Evolutionary conservation across 2,797 vertebrate genomes (phyloP), one percentile per base, ranked within the genome.

Genomic region (Takifugu rubripes): DNA sequence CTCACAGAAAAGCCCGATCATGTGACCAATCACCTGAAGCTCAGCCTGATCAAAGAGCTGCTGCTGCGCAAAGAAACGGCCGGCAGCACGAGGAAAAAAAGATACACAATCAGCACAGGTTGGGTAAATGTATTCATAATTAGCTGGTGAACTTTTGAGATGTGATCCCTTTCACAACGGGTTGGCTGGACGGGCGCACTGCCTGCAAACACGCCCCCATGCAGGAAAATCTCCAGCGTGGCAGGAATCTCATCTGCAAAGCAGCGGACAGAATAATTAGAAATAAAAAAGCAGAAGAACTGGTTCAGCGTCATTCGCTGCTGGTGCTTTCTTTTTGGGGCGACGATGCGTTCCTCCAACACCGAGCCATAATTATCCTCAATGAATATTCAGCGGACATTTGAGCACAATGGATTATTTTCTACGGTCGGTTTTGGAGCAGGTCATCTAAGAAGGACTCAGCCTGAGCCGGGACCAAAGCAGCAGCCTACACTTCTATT

Each of bases 401-500:
- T 45, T 54, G 60, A 61, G 54, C 52, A 21, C 11, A 25, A 11
- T 12, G 60, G 65, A 78, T 80, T 70, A 72, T 56, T 49, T 49
- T 61, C 42, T 54, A 49, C 70, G 63, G 70, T 54, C 47, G 48
- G 11, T 42, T 50, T 52, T 52, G 42, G 67, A 61, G 66, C 14
- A 65, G 69, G 59, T 68, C 1, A 40, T 75, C 62, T 71, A 58
- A 58, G 61, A 54, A 69, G 1, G 46, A 61, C 46, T 72, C 44
- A 29, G 55, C 56, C 46, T 62, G 58, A 75, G 63, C 67, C 54
- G 55, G 56, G 47, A 59, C 63, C 66, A 25, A 63, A 59, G 65
- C 60, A 36, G 71, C 45, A 72, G 60, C 77, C 75, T 77, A 74
- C 68, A 77, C 72, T 78, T 75, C 67, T 47, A 58, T 50, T 66